phyloP scores from a whole-genome alignment of 2,797 vertebrate genomes.

The Amblyopsis hoosieri region DNA sequence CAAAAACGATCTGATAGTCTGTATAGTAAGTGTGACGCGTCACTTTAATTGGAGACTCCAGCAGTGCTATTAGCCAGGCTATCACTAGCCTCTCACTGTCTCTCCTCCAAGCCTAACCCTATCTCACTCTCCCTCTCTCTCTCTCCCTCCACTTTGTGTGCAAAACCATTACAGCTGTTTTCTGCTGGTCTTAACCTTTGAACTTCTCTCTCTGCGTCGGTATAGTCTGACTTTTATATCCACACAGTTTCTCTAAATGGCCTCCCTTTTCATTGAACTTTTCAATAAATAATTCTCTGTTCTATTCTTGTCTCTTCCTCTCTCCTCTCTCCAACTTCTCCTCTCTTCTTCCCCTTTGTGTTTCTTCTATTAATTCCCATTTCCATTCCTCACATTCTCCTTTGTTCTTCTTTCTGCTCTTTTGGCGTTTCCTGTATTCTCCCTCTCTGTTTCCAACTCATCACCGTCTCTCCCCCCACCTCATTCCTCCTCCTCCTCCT shows the following conservation, averaged over 20 bases:
- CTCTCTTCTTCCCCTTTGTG: conserved; percentile 9
- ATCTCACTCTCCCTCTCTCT: conserved; percentile 32
- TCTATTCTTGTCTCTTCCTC: conserved; percentile 15
- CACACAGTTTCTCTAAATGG: neutral
- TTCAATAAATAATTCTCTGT: conserved; percentile 1
- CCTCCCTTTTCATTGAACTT: neutral
- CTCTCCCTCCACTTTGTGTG: conserved; percentile 1
- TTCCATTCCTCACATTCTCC: neutral
- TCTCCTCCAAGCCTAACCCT: conserved; percentile 19
- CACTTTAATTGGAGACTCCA: neutral
- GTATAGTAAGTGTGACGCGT: no score
- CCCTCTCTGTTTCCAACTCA: conserved; percentile 41
- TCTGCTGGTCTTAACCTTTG: conserved; percentile 2
- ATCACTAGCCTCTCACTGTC: conserved; percentile 32
- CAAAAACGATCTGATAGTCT: no score
- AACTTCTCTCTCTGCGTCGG: neutral
- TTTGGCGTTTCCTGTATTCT: conserved; percentile 11
- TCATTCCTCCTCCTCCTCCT: conserved; percentile 75
- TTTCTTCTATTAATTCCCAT: neutral
- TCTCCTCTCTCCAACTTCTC: conserved; percentile 9
- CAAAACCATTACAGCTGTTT: neutral
- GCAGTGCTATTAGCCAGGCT: neutral
- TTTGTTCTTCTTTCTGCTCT: conserved; percentile 16
- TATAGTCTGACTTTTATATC: neutral
- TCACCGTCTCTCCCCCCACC: conserved; percentile 80